These are phyloP conservation scores for Eretmocerus hayati DNA, from an alignment of 2,888 invertebrate species.

Conservation along the genomic window DNA sequence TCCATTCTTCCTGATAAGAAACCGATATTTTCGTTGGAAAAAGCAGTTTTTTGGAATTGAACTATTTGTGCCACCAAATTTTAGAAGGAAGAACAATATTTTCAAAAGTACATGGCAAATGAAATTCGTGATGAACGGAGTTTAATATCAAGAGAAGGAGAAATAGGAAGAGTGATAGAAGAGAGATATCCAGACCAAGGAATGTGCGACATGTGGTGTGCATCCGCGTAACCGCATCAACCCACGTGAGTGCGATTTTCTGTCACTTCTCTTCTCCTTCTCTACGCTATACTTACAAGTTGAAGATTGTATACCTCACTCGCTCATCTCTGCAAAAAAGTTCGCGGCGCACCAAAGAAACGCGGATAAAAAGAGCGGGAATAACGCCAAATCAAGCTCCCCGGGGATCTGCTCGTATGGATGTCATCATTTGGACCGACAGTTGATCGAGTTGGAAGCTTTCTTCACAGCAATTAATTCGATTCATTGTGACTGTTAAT, in stretches of 20 bases:
- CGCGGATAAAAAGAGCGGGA: neutral
- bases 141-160: neutral
- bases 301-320: too few species aligned
- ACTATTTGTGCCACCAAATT: too few species aligned
- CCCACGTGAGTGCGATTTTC: constrained; percentile 14
- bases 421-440: constrained; percentile 3
- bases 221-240: constrained; percentile 32
- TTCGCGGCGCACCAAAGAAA: neutral
- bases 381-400: neutral
- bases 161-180: neutral
- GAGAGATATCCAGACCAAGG: constrained; percentile 19
- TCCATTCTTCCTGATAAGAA: too few species aligned
- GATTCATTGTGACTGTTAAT: too few species aligned
- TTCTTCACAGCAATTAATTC: too few species aligned
- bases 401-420: neutral
- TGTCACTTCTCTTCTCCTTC: constrained; percentile 5
- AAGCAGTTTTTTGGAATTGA: too few species aligned
- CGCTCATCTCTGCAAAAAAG: constrained; percentile 3
- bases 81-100: neutral
- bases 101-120: neutral
- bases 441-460: too few species aligned
- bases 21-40: too few species aligned
- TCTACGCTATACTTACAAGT: too few species aligned
- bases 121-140: neutral
- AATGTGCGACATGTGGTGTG: constrained; percentile 41